Evolutionary conservation across 2,888 invertebrate species (phyloP).

Genomic region (Troides helena): DNA sequence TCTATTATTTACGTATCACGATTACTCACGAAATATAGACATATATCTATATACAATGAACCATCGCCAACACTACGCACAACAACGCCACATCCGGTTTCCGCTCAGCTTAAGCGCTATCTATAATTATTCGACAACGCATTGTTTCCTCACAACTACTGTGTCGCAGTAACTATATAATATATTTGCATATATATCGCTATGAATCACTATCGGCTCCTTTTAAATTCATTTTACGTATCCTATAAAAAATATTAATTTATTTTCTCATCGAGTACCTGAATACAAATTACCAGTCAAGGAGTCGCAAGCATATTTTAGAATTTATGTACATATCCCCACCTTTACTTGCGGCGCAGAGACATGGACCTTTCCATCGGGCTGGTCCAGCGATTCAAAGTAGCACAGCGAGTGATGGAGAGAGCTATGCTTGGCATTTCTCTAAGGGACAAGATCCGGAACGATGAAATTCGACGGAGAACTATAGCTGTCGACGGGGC

Average conservation of each 20-base stretch:
- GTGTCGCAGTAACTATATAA: conserved; percentile 31
- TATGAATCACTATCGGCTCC: conserved; percentile 30
- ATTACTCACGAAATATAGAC: too few relatives aligned
- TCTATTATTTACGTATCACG: too few relatives aligned
- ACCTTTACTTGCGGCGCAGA: too few relatives aligned
- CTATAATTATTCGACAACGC: conserved; percentile 35
- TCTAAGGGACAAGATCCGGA: too few relatives aligned
- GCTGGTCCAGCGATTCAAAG: too few relatives aligned
- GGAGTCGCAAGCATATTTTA: not conserved
- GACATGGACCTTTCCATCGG: too few relatives aligned
- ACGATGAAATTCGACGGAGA: too few relatives aligned
- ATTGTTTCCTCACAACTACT: conserved; percentile 36
- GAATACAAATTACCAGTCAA: conserved; percentile 20
- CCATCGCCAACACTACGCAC: not conserved
- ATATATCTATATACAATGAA: too few relatives aligned
- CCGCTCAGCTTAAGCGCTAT: conserved; percentile 8
- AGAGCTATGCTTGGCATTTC: too few relatives aligned
- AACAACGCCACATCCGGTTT: conserved; percentile 13
- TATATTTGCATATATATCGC: conserved; percentile 32
- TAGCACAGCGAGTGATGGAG: too few relatives aligned
- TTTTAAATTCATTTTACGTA: conserved; percentile 23
- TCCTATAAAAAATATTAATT: conserved; percentile 19
- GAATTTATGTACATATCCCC: too few relatives aligned
- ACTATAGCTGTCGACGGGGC: too few relatives aligned
- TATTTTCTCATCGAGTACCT: conserved; percentile 13